These are phyloP conservation scores for Euproctis similis DNA, from an alignment of 2,888 invertebrate species.

Conservation along the genomic window DNA sequence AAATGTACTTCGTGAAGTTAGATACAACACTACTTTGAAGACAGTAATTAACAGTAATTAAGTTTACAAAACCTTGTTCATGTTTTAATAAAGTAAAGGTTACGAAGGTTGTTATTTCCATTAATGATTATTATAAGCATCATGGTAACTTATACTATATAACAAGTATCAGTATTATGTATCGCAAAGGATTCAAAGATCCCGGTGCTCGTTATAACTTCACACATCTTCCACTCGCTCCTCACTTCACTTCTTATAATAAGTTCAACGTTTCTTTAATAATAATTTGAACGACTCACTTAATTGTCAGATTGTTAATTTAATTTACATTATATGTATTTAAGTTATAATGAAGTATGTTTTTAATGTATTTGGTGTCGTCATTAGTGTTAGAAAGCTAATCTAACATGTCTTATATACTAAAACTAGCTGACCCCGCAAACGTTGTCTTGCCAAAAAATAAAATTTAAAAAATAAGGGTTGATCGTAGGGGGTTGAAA, in stretches of 20 bases:
- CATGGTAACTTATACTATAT: slow-evolving; percentile 23
- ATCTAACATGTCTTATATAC: no score
- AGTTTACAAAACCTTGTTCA: background rate
- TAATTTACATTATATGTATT: background rate
- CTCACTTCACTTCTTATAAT: no score
- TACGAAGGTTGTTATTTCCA: background rate
- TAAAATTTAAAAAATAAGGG: no score
- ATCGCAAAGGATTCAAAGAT: slow-evolving; percentile 30
- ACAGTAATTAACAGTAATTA: background rate
- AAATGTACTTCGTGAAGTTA: no score
- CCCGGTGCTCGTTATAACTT: slow-evolving; percentile 59
- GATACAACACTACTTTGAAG: no score
- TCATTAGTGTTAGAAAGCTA: background rate
- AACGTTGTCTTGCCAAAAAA: no score
- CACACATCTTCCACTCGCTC: slow-evolving; percentile 40
- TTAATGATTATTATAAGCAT: slow-evolving; percentile 1
- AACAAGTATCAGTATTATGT: no score
- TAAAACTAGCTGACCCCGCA: no score
- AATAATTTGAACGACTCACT: slow-evolving; percentile 36
- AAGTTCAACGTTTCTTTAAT: slow-evolving; percentile 34
- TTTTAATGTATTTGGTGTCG: background rate
- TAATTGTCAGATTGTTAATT: slow-evolving; percentile 33
- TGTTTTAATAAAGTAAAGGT: background rate
- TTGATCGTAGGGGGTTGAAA: no score
- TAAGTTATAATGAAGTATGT: background rate